These are phyloP conservation scores for Drosophila prostipennis DNA, from an alignment of 2,888 invertebrate genomes.

Conservation along the genomic window DNA sequence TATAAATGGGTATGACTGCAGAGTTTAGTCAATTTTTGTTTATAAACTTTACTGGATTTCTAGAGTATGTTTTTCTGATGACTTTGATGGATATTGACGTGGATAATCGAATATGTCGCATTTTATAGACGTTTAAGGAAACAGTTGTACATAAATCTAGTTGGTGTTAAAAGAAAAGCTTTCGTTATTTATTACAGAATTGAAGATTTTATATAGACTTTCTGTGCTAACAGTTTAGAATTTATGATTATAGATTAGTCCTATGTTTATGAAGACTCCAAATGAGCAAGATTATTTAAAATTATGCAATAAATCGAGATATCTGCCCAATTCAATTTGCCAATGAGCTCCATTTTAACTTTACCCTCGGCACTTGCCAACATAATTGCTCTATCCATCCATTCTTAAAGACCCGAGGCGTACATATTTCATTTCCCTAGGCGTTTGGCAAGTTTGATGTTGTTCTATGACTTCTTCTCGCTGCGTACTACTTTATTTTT, in stretches of 20 bases:
- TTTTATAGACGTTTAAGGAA: background rate
- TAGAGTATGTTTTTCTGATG: background rate
- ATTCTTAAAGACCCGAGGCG: too few species aligned
- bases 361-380: background rate
- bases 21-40: constrained; percentile 10
- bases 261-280: background rate
- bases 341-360: background rate
- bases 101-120: background rate
- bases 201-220: too few species aligned
- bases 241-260: background rate
- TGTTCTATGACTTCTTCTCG: background rate
- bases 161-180: background rate
- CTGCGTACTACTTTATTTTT: constrained; percentile 16
- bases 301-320: background rate
- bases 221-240: background rate
- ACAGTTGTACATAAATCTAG: too few species aligned
- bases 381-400: background rate
- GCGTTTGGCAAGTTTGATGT: background rate
- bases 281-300: background rate
- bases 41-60: background rate
- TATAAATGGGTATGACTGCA: constrained; percentile 3
- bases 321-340: background rate
- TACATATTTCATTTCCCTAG: background rate
- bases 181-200: background rate
- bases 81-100: constrained; percentile 2